Evolutionary conservation across 2,797 vertebrate species (phyloP), one percentile per base, ranked within the genome.

Genomic region (Hydrophis major): DNA sequence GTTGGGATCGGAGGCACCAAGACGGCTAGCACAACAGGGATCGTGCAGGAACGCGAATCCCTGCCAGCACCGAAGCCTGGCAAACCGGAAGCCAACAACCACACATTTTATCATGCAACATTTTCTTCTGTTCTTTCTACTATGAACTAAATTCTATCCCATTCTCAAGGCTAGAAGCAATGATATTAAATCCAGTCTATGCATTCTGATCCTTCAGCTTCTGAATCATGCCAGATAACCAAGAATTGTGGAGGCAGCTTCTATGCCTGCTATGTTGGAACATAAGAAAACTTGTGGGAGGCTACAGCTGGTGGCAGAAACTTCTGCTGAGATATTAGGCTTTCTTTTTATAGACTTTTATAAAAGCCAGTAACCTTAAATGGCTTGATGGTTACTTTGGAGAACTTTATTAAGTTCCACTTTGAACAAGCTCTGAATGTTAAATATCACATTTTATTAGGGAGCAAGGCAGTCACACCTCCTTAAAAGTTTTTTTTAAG

Each of bases 371-470:
- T 94, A 93, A 96, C 95, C 94, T 96, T 95, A 93, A 93, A 95
- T 93, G 42, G 94, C 94, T 3, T 61, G 32, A 93, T 59, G 87
- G 88, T 78, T 95, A 91, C 95, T 92, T 89, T 93, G 89, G 93
- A 96, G 90, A 96, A 94, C 95, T 94, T 92, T 86, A 89, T 86
- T 42, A 86, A 27, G 94, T 95, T 91, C 92, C 95, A 93, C 92
- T 94, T 96, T 95, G 95, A 94, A 95, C 60, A 60, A 83, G 94
- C 93, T 74, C 92, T 92, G 94, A 95, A 95, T 12, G 16, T 91
- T 96, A 96, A 93, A 96, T 95, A 95, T 90, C 95, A 95, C 93
- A 87, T 96, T 96, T 96, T 96, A 97, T 96, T 94, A 94, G 95
- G 37, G 87, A 96, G 92, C 47, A 95, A 96, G 89, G 91, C 90